These are phyloP conservation scores for Yponomeuta cagnagella DNA, from an alignment of 2,888 invertebrate genomes.

Conservation along the genomic window DNA sequence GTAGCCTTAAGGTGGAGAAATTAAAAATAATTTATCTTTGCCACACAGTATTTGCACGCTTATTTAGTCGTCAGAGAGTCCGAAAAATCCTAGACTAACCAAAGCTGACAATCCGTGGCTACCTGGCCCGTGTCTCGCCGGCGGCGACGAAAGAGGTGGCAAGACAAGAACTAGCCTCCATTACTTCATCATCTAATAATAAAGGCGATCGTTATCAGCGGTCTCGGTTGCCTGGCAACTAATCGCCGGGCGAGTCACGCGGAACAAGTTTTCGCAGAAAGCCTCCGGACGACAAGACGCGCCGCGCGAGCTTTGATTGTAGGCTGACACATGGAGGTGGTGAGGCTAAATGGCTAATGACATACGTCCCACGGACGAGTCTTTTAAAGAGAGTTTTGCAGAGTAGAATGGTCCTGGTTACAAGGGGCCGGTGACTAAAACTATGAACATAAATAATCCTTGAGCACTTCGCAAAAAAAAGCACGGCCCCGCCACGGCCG, in stretches of 20 bases:
- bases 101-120: not conserved
- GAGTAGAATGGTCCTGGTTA: too few relatives aligned
- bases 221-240: not conserved
- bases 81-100: not conserved
- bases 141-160: not conserved
- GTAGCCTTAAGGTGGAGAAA: too few relatives aligned
- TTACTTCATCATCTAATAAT: conserved; percentile 3
- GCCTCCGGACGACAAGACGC: not conserved
- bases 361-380: too few relatives aligned
- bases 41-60: too few relatives aligned
- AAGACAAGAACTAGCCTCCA: not conserved
- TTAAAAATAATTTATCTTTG: too few relatives aligned
- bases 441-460: too few relatives aligned
- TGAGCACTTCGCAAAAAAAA: too few relatives aligned
- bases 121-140: not conserved
- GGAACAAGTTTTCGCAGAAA: not conserved
- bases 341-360: not conserved
- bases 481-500: too few relatives aligned
- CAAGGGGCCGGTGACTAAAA: too few relatives aligned
- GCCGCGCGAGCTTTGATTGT: not conserved
- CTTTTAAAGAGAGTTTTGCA: too few relatives aligned
- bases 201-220: not conserved
- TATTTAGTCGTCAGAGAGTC: not conserved
- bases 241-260: not conserved
- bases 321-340: not conserved